These are phyloP conservation scores for Poecilia latipinna DNA, from an alignment of 2,113 vertebrate species.

Conservation along the genomic window DNA sequence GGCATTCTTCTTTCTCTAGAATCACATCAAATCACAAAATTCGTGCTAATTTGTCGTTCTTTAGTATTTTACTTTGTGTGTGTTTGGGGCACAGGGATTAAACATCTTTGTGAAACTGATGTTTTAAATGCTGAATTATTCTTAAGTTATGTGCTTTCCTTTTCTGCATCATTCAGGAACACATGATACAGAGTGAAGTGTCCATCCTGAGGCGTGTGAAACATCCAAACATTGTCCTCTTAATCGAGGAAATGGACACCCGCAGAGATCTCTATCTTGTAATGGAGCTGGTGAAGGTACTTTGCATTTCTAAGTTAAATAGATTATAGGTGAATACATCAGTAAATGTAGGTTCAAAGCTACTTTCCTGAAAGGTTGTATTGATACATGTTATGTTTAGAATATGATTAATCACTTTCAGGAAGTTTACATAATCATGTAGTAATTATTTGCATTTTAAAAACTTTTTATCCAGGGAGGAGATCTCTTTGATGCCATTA, in stretches of 20 bases:
- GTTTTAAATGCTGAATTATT: background rate
- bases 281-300: slow-evolving; percentile 98
- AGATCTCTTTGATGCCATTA: slow-evolving; percentile 98
- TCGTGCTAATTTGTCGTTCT: background rate
- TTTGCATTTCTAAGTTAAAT: background rate
- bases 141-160: background rate
- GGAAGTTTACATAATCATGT: background rate
- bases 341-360: background rate
- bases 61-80: background rate
- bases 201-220: slow-evolving; percentile 96
- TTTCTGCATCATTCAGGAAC: slow-evolving; percentile 82
- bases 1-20: slow-evolving; percentile 40
- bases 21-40: background rate
- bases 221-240: slow-evolving; percentile 96
- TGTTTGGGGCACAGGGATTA: background rate
- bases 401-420: background rate
- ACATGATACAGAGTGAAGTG: slow-evolving; percentile 98
- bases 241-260: slow-evolving; percentile 98
- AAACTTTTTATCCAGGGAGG: slow-evolving; percentile 86
- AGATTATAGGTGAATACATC: no score
- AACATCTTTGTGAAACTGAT: background rate
- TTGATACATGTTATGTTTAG: background rate
- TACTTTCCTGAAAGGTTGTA: background rate
- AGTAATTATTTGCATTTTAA: background rate
- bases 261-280: slow-evolving; percentile 92